These are phyloP conservation scores for Maniola jurtina DNA, from an alignment of 1,140 invertebrate genomes.

Conservation along the genomic window DNA sequence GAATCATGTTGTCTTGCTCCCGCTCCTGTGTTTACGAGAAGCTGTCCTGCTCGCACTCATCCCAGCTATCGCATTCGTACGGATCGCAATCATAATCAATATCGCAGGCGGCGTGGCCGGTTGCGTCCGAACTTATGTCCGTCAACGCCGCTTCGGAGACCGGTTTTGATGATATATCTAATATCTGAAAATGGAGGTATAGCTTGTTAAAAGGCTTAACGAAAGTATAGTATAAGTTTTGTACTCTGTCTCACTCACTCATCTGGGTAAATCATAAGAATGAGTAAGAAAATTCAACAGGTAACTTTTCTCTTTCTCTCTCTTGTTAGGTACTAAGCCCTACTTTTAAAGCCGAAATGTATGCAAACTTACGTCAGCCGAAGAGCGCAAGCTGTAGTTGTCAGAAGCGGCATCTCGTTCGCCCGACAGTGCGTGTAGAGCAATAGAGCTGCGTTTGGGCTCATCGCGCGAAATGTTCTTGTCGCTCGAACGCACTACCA, in stretches of 20 bases:
- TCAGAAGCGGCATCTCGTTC: slow-evolving; percentile 72
- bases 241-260: too few species aligned
- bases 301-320: too few species aligned
- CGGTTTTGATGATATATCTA: slow-evolving; percentile 77
- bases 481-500: slow-evolving; percentile 52
- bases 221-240: too few species aligned
- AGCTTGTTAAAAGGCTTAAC: not conserved
- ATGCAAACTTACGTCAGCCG: slow-evolving; percentile 57
- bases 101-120: slow-evolving; percentile 75
- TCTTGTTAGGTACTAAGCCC: too few species aligned
- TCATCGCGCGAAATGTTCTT: slow-evolving; percentile 54
- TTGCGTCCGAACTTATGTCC: slow-evolving; percentile 76
- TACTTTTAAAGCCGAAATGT: not conserved
- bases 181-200: slow-evolving; percentile 51
- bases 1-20: slow-evolving; percentile 15
- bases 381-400: slow-evolving; percentile 75
- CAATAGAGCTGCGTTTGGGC: slow-evolving; percentile 53
- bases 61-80: slow-evolving; percentile 77
- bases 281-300: too few species aligned
- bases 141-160: slow-evolving; percentile 75
- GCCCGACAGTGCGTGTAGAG: slow-evolving; percentile 49
- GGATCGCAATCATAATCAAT: slow-evolving; percentile 77
- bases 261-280: too few species aligned
- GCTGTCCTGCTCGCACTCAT: slow-evolving; percentile 78
- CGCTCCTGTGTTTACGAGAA: slow-evolving; percentile 55